These are phyloP conservation scores for Acromyrmex heyeri DNA, from an alignment of 1,140 invertebrate genomes.

Conservation along the genomic window DNA sequence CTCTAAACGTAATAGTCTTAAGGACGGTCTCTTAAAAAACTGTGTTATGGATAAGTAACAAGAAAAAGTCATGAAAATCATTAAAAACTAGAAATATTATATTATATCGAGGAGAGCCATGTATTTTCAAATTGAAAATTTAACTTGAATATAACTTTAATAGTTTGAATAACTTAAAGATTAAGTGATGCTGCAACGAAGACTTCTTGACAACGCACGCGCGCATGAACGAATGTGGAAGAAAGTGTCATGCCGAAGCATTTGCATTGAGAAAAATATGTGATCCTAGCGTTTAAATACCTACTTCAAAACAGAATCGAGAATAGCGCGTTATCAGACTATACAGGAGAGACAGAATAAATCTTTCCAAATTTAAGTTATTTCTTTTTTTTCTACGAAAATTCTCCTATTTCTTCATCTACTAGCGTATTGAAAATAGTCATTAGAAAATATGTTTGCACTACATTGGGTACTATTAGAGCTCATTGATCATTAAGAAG, in stretches of 20 bases:
- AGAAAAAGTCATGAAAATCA: background rate
- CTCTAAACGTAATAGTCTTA: too few species aligned
- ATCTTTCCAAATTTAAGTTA: conserved; percentile 34
- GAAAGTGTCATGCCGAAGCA: conserved; percentile 52
- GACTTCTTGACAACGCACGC: conserved; percentile 24
- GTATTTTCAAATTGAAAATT: background rate
- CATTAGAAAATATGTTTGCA: conserved; percentile 59
- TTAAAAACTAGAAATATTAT: background rate
- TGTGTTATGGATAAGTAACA: background rate
- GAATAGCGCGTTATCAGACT: conserved; percentile 28
- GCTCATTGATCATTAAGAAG: conserved; percentile 62
- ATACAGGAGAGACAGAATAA: conserved; percentile 41
- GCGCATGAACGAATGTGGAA: conserved; percentile 27
- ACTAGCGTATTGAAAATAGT: conserved; percentile 54
- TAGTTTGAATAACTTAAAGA: too few species aligned
- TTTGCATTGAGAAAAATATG: conserved; percentile 47
- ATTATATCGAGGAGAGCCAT: background rate
- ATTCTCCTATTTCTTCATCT: conserved; percentile 24
- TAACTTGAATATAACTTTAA: background rate
- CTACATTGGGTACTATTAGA: conserved; percentile 45
- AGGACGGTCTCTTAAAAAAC: too few species aligned
- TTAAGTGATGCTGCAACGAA: conserved; percentile 7
- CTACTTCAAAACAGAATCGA: conserved; percentile 63
- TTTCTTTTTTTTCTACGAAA: conserved; percentile 28
- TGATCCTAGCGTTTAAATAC: conserved; percentile 43